Percentiles rank a stretch among this genome's conserved stretches.
Evolutionary conservation across 1,140 invertebrate species (phyloP).

Genomic region (Lysiphlebus fabarum): DNA sequence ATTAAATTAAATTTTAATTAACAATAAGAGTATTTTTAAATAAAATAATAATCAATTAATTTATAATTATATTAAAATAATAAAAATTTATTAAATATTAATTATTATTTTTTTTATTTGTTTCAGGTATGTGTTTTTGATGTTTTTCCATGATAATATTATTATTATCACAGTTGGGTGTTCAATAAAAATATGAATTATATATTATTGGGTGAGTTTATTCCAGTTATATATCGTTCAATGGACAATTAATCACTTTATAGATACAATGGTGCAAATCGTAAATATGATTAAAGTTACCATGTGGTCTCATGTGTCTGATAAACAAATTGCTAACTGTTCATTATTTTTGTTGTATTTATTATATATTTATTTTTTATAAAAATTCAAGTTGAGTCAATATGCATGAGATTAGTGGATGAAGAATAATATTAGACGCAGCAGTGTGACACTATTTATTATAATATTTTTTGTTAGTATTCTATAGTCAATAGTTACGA

Average conservation of each 20-base stretch:
- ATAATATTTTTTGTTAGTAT: conserved; percentile 27
- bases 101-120: conserved; percentile 20
- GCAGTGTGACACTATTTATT: too few relatives aligned
- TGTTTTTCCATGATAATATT: background rate
- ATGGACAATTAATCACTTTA: conserved; percentile 9
- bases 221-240: conserved; percentile 19
- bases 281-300: conserved; percentile 15
- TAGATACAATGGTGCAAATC: conserved; percentile 10
- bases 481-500: conserved; percentile 30
- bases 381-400: too few relatives aligned
- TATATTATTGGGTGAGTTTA: conserved; percentile 20
- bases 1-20: background rate
- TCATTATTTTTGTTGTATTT: too few relatives aligned
- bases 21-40: conserved; percentile 6
- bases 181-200: too few relatives aligned
- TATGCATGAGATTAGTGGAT: too few relatives aligned
- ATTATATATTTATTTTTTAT: too few relatives aligned
- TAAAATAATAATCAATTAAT: background rate
- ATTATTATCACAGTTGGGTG: background rate
- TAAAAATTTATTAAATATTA: conserved; percentile 8
- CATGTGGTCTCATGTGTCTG: background rate
- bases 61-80: conserved; percentile 6
- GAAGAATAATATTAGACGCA: too few relatives aligned
- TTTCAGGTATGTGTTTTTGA: conserved; percentile 22
- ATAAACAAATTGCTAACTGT: conserved; percentile 15